Base-by-base conservation (phyloP, 2,113 vertebrate species). In the Corythornis vintsioides region DNA sequence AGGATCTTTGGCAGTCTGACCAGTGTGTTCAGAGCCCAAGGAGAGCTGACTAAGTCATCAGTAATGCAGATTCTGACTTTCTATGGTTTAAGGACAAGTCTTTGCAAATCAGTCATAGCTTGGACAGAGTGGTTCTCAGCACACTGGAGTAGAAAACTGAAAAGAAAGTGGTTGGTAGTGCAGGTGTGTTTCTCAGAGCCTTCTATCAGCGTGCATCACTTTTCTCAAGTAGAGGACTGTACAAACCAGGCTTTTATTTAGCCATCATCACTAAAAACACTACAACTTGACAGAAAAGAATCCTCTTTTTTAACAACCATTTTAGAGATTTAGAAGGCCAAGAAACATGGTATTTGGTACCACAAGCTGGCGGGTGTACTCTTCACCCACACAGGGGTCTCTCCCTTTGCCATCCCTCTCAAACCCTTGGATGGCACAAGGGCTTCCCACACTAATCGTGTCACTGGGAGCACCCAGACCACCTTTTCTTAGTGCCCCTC, bases 361-460 rank as follows among this genome's bases (percentile, higher is more conserved):
- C n/a, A 73, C 45, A 77, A 28, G 38, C 7, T 61, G 45, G 76
- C 42, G 42, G 64, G 86, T 0, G 3, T 20, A 50, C 31, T 18
- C 11, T 25, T 38, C 38, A 38, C 38, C 10, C 38, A 38, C 38
- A 38, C 38, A 38, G 38, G 38, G 38, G 38, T 38, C 61, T 45
- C 50, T 57, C 57, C 29, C 42, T 52, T 25, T 45, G 43, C 43
- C 43, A 45, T 45, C 43, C 43, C 43, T 45, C 40, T 67, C 25
- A 64, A 42, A 45, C 3, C 15, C 38, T 35, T 1, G 3, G 52
- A 20, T 1, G 1, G 19, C 38, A 64, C 47, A 52, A 52, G 0
- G 6, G 22, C 25, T 55, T 78, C 29, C 45, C 3, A 10, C 43
- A 28, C 11, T 52, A 66, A 19, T 14, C 8, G 3, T 7, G 4